Conservation (phyloP, 2,113 vertebrate genomes). For the Cryptotis parvus region DNA sequence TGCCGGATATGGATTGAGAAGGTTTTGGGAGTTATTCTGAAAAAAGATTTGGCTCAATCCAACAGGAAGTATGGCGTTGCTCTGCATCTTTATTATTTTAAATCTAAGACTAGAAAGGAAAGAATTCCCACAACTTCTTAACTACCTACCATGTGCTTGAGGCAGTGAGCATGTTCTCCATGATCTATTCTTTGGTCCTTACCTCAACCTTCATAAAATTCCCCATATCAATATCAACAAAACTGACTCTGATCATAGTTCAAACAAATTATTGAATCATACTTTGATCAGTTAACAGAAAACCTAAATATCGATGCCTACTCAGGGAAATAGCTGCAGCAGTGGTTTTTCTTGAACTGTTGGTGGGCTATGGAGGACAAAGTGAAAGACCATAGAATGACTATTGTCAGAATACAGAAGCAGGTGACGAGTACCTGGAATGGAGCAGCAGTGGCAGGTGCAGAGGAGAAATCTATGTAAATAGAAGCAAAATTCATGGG, state of each 20-base stretch:
- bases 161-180: no score
- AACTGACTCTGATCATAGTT: background rate
- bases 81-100: no score
- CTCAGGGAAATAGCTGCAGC: rapidly evolving
- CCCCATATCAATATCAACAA: background rate
- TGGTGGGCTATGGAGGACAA: background rate
- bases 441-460: background rate
- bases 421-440: background rate
- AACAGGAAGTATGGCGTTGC: background rate
- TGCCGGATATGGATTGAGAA: background rate
- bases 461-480: background rate
- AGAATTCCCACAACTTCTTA: background rate
- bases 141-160: background rate
- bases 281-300: background rate
- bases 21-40: background rate
- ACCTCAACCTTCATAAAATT: background rate
- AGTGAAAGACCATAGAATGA: background rate
- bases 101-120: background rate
- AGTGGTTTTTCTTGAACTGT: background rate
- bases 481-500: background rate
- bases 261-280: background rate
- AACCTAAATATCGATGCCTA: background rate
- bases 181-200: background rate
- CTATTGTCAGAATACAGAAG: background rate
- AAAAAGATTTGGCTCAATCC: background rate